These are phyloP conservation scores for Heteromurus nitidus DNA, from an alignment of 2,888 invertebrate genomes.

Conservation along the genomic window DNA sequence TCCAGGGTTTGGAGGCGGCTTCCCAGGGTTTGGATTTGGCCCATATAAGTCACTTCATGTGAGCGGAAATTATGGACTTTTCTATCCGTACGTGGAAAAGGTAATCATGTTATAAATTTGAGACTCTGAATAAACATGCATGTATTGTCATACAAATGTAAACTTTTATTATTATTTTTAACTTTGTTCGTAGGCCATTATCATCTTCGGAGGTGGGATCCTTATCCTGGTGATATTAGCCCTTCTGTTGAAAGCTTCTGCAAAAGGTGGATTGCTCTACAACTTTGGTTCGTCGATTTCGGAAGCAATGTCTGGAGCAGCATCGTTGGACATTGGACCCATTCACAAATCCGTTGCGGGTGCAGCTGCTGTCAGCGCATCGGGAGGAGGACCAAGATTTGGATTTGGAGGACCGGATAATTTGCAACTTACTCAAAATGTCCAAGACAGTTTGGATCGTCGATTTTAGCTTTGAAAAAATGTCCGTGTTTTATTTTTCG, in stretches of 20 bases:
- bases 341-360: slow-evolving; percentile 55
- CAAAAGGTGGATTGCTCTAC: slow-evolving; percentile 40
- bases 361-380: slow-evolving; percentile 32
- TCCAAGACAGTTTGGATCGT: slow-evolving; percentile 35
- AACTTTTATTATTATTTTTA: too few relatives aligned
- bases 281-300: slow-evolving; percentile 31
- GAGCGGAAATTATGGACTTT: slow-evolving; percentile 26
- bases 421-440: slow-evolving; percentile 25
- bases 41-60: slow-evolving; percentile 40
- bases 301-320: slow-evolving; percentile 47
- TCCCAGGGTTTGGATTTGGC: slow-evolving; percentile 25
- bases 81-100: slow-evolving; percentile 37
- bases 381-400: slow-evolving; percentile 24
- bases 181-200: slow-evolving; percentile 28
- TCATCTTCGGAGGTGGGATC: slow-evolving; percentile 49
- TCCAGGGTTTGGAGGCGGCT: slow-evolving; percentile 9
- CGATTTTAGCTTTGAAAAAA: slow-evolving; percentile 37
- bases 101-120: neutral
- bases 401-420: neutral
- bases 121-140: too few relatives aligned
- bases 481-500: too few relatives aligned
- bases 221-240: slow-evolving; percentile 51
- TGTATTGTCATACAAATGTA: too few relatives aligned
- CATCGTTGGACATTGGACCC: slow-evolving; percentile 46
- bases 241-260: slow-evolving; percentile 27